Evolutionary conservation across 64 coral and sea anemone species (phyloP).

Genomic region (Orbicella faveolata): DNA sequence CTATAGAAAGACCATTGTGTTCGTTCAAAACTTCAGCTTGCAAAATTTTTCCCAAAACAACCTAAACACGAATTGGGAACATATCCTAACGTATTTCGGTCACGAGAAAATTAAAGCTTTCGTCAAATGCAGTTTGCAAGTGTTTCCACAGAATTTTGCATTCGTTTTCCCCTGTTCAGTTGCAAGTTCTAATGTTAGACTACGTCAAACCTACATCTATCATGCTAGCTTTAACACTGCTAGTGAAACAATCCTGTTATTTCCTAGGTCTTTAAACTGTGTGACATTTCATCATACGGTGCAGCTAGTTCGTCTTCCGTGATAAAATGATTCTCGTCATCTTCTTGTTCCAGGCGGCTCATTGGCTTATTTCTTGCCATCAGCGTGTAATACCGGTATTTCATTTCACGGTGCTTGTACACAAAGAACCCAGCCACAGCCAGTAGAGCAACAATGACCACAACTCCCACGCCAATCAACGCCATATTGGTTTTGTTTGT

Average conservation of each 20-base stretch:
- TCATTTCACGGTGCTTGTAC: conserved; percentile 71
- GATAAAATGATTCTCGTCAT: conserved; percentile 62
- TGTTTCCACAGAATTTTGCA: too few relatives aligned
- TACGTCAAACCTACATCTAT: too few relatives aligned
- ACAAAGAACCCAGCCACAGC: conserved; percentile 70
- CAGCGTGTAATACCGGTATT: conserved; percentile 63
- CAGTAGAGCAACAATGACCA: conserved; percentile 44
- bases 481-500: conserved; percentile 39
- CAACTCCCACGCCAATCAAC: conserved; percentile 73
- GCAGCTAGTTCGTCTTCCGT: conserved; percentile 20
- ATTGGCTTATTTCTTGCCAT: conserved; percentile 81
- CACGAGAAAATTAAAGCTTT: too few relatives aligned
- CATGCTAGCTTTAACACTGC: too few relatives aligned
- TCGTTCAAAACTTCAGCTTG: too few relatives aligned
- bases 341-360: conserved; percentile 74
- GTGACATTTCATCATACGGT: background rate
- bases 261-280: background rate
- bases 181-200: too few relatives aligned
- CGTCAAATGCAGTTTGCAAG: too few relatives aligned
- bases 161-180: too few relatives aligned
- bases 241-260: background rate
- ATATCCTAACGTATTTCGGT: too few relatives aligned
- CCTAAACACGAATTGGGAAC: too few relatives aligned
- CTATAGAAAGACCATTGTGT: too few relatives aligned
- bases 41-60: too few relatives aligned